phyloP scores from a whole-genome alignment of 1,140 invertebrate genomes.

The silkworm (Bombyx mori) region ASM3026992v2 NC_085135.1:5596501-5597000 shows the following conservation, averaged over 20 bases:
- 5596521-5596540: constrained; percentile 11
- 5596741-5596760: no score
- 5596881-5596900: constrained; percentile 11
- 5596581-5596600: constrained; percentile 1
- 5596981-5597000: constrained; percentile 9
- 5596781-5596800: background rate
- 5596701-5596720: constrained; percentile 11
- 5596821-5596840: constrained; percentile 10
- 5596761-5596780: constrained; percentile 4
- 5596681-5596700: no score
- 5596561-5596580: constrained; percentile 19
- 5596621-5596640: no score
- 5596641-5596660: no score
- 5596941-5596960: constrained; percentile 2
- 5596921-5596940: constrained; percentile 2
- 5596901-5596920: constrained; percentile 10
- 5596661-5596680: no score
- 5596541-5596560: constrained; percentile 15
- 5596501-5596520: constrained; percentile 7
- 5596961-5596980: constrained; percentile 11
- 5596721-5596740: constrained; percentile 7
- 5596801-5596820: no score
- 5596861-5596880: constrained; percentile 13
- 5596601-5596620: no score
- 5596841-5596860: constrained; percentile 11